Conservation (phyloP, 2,113 vertebrate species). For the Athene cunicularia region DNA sequence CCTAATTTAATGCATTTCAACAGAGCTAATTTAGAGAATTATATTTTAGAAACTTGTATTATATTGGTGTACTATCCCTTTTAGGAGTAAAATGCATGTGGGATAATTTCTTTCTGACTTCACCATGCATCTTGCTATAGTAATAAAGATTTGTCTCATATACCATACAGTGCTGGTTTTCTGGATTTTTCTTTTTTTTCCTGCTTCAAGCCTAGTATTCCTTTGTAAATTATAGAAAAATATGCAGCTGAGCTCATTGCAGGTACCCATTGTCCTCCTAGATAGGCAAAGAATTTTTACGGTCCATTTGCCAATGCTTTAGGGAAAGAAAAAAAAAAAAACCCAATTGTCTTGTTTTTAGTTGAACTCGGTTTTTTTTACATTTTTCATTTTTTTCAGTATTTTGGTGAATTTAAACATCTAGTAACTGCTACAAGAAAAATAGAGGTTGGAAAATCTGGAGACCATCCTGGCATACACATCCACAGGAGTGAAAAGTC, state of each 20-base stretch:
- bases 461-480: not conserved
- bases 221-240: not conserved
- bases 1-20: not conserved
- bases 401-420: not conserved
- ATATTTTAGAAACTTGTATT: not conserved
- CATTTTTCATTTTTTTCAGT: not conserved
- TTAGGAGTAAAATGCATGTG: not conserved
- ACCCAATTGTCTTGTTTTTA: not conserved
- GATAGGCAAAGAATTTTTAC: not conserved
- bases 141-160: not conserved
- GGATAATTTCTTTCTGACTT: not conserved
- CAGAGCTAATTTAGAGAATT: not conserved
- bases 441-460: not conserved
- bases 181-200: not conserved
- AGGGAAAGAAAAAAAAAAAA: not conserved
- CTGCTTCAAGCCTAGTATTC: not conserved
- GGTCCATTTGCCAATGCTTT: not conserved
- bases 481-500: not conserved
- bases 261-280: not conserved
- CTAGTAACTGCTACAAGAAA: not conserved
- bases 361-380: not conserved
- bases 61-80: not conserved
- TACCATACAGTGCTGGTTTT: not conserved
- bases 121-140: not conserved
- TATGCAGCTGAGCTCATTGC: not conserved